Evolutionary conservation across 2,888 invertebrate species (phyloP).

Genomic region (Loripinus fragilis): DNA sequence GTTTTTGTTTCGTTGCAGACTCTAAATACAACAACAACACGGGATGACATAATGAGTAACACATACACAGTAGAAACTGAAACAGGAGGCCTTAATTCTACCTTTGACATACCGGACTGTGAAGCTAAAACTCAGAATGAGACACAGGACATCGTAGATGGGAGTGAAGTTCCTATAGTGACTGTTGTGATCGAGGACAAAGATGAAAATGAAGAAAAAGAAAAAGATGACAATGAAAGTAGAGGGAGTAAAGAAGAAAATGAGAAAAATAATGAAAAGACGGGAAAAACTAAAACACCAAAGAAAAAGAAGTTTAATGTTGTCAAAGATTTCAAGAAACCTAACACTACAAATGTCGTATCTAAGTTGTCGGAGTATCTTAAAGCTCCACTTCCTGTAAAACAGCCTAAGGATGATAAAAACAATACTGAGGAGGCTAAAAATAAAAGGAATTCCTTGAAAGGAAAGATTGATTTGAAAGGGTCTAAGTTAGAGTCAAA

Average conservation of each 20-base stretch:
- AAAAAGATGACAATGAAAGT: constrained; percentile 27
- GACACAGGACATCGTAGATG: constrained; percentile 6
- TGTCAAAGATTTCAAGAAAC: constrained; percentile 72
- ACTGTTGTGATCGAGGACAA: constrained; percentile 56
- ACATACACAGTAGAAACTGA: constrained; percentile 18
- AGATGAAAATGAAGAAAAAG: constrained; percentile 40
- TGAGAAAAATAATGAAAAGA: constrained; percentile 58
- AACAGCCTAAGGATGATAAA: constrained; percentile 70
- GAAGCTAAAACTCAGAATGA: constrained; percentile 17
- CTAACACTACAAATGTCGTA: constrained; percentile 70
- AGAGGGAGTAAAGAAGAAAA: constrained; percentile 36
- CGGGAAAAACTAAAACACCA: constrained; percentile 57
- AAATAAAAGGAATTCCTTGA: constrained; percentile 64
- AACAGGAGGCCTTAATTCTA: constrained; percentile 29
- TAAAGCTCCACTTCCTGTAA: constrained; percentile 71
- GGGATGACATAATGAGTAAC: constrained; percentile 28
- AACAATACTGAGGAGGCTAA: constrained; percentile 65
- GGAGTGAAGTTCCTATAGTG: constrained; percentile 28
- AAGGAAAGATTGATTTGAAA: constrained; percentile 49
- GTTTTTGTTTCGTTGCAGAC: constrained; percentile 13
- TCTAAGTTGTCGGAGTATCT: constrained; percentile 76
- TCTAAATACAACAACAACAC: constrained; percentile 40
- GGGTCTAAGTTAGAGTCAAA: constrained; percentile 59
- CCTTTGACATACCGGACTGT: constrained; percentile 32
- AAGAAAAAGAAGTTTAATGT: constrained; percentile 59